These are phyloP conservation scores for Micromesistius poutassou DNA, from an alignment of 2,797 vertebrate species.

Conservation along the genomic window DNA sequence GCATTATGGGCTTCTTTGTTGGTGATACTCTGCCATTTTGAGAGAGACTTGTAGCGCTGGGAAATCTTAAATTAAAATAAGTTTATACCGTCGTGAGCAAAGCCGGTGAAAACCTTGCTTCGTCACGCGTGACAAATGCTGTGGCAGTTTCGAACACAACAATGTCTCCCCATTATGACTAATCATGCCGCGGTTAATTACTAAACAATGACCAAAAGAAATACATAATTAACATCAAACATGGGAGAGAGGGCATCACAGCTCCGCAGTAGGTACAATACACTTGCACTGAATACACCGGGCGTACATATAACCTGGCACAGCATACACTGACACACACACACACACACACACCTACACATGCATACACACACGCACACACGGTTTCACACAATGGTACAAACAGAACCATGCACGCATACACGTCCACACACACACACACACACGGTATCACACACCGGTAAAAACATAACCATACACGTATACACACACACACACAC, in stretches of 20 bases:
- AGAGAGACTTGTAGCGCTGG: not conserved
- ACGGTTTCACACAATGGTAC: slow-evolving; percentile 4
- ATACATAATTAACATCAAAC: not conserved
- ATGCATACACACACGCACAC: slow-evolving; percentile 10
- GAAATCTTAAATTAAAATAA: too few relatives aligned
- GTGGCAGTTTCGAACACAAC: not conserved
- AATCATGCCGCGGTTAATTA: not conserved
- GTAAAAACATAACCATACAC: too few relatives aligned
- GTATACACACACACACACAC: not conserved
- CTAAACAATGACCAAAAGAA: not conserved
- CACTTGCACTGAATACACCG: not conserved
- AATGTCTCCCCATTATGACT: not conserved
- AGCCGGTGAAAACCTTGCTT: not conserved
- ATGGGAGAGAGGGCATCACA: not conserved
- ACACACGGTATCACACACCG: not conserved
- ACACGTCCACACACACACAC: not conserved
- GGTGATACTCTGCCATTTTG: not conserved
- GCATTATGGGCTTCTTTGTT: not conserved
- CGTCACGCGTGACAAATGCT: too few relatives aligned
- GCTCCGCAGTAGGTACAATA: not conserved
- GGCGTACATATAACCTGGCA: not conserved
- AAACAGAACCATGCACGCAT: not conserved
- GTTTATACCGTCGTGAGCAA: too few relatives aligned
- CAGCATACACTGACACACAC: not conserved
- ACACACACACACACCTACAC: slow-evolving; percentile 2